These are phyloP conservation scores for Pristiophorus japonicus DNA, from an alignment of 2,113 vertebrate species.

Conservation along the genomic window DNA sequence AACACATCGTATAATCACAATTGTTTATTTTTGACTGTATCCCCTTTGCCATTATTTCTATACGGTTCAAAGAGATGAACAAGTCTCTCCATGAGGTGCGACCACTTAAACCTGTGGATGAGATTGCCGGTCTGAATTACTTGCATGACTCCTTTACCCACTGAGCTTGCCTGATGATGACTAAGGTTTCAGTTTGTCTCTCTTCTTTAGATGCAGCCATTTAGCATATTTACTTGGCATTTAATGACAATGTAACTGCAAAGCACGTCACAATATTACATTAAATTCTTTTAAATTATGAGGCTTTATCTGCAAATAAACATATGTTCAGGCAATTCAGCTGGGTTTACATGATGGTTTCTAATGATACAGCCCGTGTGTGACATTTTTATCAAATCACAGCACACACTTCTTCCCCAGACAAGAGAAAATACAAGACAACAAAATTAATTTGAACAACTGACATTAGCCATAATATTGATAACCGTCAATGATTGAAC, in stretches of 20 bases:
- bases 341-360: background rate
- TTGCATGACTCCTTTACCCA: background rate
- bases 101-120: background rate
- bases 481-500: background rate
- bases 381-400: background rate
- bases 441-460: background rate
- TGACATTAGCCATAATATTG: background rate
- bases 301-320: background rate
- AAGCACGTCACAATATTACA: background rate
- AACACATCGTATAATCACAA: background rate
- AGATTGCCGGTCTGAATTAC: background rate
- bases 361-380: background rate
- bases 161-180: background rate
- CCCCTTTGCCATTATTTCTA: background rate
- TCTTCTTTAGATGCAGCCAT: background rate
- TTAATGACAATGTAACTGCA: background rate
- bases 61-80: background rate
- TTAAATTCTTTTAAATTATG: background rate
- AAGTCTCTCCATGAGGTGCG: background rate
- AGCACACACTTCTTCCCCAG: background rate
- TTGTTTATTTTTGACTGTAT: background rate
- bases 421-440: background rate
- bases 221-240: background rate
- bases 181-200: background rate
- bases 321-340: background rate